Conservation (phyloP, 2,797 vertebrate genomes). For the Phoeniculus purpureus region DNA sequence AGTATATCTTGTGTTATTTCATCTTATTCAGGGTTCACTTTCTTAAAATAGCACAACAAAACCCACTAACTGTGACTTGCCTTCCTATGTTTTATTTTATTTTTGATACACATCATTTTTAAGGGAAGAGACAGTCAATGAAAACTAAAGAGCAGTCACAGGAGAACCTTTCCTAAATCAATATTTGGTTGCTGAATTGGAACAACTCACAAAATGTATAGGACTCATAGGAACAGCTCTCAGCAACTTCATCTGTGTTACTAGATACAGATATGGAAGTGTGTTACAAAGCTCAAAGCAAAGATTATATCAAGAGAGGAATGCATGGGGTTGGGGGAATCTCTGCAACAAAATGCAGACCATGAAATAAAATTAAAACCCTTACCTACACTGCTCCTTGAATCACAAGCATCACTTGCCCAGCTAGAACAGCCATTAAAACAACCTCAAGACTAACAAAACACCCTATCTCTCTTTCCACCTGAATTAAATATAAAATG, state of each 20-base stretch:
- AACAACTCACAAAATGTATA: not conserved
- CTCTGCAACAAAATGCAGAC: not conserved
- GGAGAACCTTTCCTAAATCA: not conserved
- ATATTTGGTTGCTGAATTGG: not conserved
- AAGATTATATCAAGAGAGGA: not conserved
- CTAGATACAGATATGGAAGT: not conserved
- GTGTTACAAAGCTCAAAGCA: not conserved
- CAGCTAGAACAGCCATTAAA: not conserved
- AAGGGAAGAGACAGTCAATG: not conserved
- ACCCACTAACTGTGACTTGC: not conserved
- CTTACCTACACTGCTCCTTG: not conserved
- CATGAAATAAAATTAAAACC: not conserved
- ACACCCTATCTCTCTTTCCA: not conserved
- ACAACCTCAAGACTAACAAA: not conserved
- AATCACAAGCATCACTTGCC: not conserved
- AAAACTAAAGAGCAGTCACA: not conserved
- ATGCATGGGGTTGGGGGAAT: rapidly evolving
- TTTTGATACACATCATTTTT: not conserved
- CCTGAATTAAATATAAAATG: not conserved
- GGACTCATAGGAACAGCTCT: not conserved
- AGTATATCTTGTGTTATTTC: not conserved
- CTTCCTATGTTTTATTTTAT: not conserved
- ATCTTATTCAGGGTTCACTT: not conserved
- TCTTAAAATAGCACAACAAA: not conserved
- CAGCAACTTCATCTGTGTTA: not conserved